Conservation (phyloP, 2,113 vertebrate species). For the Pelobates fuscus region DNA sequence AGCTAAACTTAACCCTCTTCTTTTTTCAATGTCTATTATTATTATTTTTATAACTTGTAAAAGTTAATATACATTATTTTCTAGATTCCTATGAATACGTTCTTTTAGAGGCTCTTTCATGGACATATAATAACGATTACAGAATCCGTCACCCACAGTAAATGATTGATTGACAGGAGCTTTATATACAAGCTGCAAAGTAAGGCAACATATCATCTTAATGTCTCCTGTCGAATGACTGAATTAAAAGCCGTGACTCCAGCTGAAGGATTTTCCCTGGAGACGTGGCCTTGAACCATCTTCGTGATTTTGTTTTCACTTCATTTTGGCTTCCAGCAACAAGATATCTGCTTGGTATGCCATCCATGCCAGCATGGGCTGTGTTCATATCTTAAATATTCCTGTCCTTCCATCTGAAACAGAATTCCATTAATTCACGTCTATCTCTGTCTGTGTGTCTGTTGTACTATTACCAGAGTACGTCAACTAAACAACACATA, state of each 20-base stretch:
- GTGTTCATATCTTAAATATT: not conserved
- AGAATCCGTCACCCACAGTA: not conserved
- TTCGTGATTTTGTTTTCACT: not conserved
- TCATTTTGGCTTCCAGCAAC: not conserved
- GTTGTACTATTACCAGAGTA: no score
- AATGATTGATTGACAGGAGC: not conserved
- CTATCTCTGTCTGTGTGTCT: no score
- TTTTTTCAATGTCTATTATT: no score
- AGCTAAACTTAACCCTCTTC: no score
- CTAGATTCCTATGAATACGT: no score
- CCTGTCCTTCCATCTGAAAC: not conserved
- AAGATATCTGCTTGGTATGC: no score
- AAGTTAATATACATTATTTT: no score
- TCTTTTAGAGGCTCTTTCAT: no score
- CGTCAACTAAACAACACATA: no score
- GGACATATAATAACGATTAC: not conserved
- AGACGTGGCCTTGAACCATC: not conserved
- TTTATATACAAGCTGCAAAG: not conserved
- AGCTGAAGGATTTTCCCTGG: not conserved
- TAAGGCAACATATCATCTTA: constrained; percentile 22
- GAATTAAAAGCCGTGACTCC: constrained; percentile 7
- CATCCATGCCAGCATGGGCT: not conserved
- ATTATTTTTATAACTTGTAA: no score
- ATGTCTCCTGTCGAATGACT: constrained; percentile 26
- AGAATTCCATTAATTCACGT: no score